phyloP scores from a whole-genome alignment of 1,140 invertebrate species.

The Trichogramma pretiosum region DNA sequence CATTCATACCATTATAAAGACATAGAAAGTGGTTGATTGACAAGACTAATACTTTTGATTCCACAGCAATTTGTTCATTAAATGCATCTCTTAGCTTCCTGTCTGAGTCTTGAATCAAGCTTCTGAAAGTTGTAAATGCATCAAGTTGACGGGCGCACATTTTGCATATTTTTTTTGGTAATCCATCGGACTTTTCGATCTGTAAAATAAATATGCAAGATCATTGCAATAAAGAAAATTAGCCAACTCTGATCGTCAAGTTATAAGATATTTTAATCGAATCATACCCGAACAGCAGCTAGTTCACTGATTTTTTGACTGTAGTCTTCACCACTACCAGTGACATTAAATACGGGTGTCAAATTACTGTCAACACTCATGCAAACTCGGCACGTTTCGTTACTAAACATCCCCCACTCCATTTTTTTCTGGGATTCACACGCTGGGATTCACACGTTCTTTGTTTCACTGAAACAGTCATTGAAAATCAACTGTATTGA shows the following conservation, averaged over 20 bases:
- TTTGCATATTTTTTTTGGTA: conserved; percentile 36
- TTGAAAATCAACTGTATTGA: too few species aligned
- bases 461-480: too few species aligned
- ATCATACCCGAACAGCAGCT: conserved; percentile 34
- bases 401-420: conserved; percentile 32
- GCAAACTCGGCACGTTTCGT: conserved; percentile 38
- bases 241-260: background rate
- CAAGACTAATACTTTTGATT: background rate
- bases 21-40: background rate
- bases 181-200: conserved; percentile 34
- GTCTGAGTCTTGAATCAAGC: conserved; percentile 35
- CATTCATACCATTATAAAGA: background rate
- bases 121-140: conserved; percentile 36
- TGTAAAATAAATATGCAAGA: conserved; percentile 23
- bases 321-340: conserved; percentile 25
- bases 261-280: background rate
- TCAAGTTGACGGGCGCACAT: conserved; percentile 38
- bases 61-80: conserved; percentile 15
- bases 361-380: conserved; percentile 36
- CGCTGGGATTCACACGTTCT: too few species aligned
- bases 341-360: conserved; percentile 34
- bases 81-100: conserved; percentile 35
- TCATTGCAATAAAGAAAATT: background rate
- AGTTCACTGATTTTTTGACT: conserved; percentile 34
- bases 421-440: too few species aligned